Evolutionary conservation across 1,140 invertebrate genomes (phyloP).

Genomic region (Pseudoatta argentina): DNA sequence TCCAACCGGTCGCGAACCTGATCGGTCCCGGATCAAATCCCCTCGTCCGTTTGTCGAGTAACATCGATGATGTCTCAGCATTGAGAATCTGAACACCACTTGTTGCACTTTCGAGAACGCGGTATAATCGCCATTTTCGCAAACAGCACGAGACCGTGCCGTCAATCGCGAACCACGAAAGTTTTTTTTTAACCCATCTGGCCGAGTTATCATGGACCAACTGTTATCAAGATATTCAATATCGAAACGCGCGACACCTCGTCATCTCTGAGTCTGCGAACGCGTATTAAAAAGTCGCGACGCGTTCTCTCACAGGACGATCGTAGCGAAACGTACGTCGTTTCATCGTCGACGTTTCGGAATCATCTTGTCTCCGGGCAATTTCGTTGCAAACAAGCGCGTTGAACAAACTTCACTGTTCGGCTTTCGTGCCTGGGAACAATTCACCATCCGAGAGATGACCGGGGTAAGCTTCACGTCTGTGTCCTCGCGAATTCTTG

Average conservation of each 20-base stretch:
- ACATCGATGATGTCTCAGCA: conserved; percentile 65
- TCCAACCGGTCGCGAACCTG: conserved; percentile 13
- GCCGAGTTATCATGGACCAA: neutral
- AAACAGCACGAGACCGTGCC: conserved; percentile 69
- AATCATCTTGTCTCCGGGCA: neutral
- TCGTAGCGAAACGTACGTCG: neutral
- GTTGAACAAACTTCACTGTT: neutral
- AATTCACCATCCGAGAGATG: conserved; percentile 1
- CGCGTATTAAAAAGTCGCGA: neutral
- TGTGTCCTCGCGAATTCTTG: conserved; percentile 33
- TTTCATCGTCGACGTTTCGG: conserved; percentile 22
- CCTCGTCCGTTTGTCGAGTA: conserved; percentile 39
- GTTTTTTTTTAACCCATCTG: conserved; percentile 80
- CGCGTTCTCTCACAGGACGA: neutral
- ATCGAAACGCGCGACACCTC: neutral
- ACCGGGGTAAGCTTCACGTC: conserved; percentile 4
- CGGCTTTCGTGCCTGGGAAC: conserved; percentile 18
- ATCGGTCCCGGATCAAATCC: conserved; percentile 65
- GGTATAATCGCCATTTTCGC: conserved; percentile 77
- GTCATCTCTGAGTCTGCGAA: conserved; percentile 10
- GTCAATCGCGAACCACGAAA: conserved; percentile 63
- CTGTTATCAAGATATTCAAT: neutral
- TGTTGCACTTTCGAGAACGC: conserved; percentile 76
- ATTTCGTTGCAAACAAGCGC: conserved; percentile 18
- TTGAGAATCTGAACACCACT: conserved; percentile 70